phyloP scores from a whole-genome alignment of 2,113 vertebrate species.

The Xiphophorus couchianus region DNA sequence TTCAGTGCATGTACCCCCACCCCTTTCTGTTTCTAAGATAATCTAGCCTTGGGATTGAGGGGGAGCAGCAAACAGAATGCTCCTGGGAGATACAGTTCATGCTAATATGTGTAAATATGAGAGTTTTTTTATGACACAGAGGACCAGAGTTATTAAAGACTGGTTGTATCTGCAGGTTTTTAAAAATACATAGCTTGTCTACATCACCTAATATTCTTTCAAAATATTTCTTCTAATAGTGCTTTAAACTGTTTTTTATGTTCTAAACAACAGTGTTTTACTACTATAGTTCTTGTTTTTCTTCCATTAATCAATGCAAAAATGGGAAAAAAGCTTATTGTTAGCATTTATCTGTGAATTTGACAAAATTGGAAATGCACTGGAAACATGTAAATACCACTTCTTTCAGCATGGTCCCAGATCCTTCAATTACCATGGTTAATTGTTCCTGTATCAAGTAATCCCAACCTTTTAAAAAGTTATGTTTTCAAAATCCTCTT shows the following conservation, averaged over 20 bases:
- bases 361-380: background rate
- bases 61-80: constrained; percentile 49
- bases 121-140: constrained; percentile 2
- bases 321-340: background rate
- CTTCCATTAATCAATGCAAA: background rate
- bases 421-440: background rate
- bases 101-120: constrained; percentile 27
- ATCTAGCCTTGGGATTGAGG: constrained; percentile 64
- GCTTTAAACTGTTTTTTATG: background rate
- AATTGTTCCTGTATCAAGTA: background rate
- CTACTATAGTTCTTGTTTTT: too few relatives aligned
- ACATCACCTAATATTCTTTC: background rate
- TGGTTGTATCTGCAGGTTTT: constrained; percentile 2
- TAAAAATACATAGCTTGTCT: background rate
- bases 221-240: background rate
- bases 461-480: background rate
- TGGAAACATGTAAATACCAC: background rate
- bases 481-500: too few relatives aligned
- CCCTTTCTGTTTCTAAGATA: constrained; percentile 48
- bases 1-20: background rate
- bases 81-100: constrained; percentile 47
- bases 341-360: background rate
- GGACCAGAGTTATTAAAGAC: constrained; percentile 20
- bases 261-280: background rate
- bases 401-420: background rate